Evolutionary conservation across 1,140 invertebrate genomes (phyloP), one percentile per base, ranked within the genome.

Genomic region (Trachymyrmex septentrionalis): DNA sequence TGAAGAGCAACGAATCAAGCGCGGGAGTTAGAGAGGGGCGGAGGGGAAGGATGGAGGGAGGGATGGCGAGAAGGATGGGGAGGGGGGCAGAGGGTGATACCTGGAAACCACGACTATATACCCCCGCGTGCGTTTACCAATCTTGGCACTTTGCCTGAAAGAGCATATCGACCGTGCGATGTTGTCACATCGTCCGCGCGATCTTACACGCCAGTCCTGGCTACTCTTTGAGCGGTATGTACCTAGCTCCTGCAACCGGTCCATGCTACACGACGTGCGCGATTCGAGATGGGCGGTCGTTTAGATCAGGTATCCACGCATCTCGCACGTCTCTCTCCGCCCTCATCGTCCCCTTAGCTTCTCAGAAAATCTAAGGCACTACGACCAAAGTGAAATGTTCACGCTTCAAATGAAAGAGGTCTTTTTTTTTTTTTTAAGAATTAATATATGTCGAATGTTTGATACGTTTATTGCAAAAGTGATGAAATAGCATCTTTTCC

Each of bases 111-210:
- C 91, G 90, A 77, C 88, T 90, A 90, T 88, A 89, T 93, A 92
- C 92, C 90, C 93, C 90, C 78, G 87, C 86, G 88, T 89, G 81
- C 93, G 91, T 94, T 94, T 94, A 92, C 94, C 94, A 95, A 95
- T 95, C 95, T 95, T 95, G 95, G 95, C 95, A 95, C 93, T 94
- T 94, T 95, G 95, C 95, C 95, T 95, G 94, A 95, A 95, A 95
- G 94, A 95, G 92, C 93, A 95, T 95, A 95, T 95, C 95, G 95
- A 95, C 94, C 95, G 94, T 93, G 93, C 95, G 87, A 92, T 92
- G 95, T 95, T 95, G 95, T 94, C 95, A 95, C 91, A 90, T 94
- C 88, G 87, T 87, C 81, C 69, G 85, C 80, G 85, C 85, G 89
- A 92, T 92, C 88, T 93, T 88, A 89, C 77, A 80, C 91, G 86